Conservation (phyloP, 2,888 invertebrate species). For the Octonoba sinensis region DNA sequence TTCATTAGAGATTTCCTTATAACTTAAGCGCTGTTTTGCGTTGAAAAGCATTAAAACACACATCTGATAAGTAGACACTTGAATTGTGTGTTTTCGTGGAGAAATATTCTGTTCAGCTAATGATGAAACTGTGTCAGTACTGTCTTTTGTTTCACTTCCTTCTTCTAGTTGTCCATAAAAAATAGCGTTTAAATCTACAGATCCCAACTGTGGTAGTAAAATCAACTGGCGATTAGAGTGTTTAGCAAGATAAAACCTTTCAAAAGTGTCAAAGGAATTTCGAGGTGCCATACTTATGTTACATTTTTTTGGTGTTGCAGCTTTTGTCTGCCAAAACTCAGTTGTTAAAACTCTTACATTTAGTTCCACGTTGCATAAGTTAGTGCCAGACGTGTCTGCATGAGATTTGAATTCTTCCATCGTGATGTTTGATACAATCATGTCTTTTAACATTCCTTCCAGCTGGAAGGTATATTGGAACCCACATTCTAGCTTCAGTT, state of each 20-base stretch:
- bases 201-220: constrained; percentile 96
- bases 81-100: constrained; percentile 91
- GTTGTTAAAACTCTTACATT: constrained; percentile 97
- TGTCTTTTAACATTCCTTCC: constrained; percentile 99
- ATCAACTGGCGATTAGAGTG: constrained; percentile 98
- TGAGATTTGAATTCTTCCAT: constrained; percentile 98
- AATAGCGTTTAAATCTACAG: constrained; percentile 95
- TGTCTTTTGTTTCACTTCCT: constrained; percentile 72
- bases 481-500: constrained; percentile 97
- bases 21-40: constrained; percentile 89
- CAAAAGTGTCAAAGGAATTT: constrained; percentile 87
- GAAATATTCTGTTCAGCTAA: constrained; percentile 50
- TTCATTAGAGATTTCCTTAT: constrained; percentile 82
- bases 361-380: constrained; percentile 90
- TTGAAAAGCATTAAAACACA: constrained; percentile 95
- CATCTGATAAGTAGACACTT: constrained; percentile 94
- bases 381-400: constrained; percentile 78
- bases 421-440: constrained; percentile 97
- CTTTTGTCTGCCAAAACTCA: constrained; percentile 97
- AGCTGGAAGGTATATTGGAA: constrained; percentile 99
- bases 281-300: constrained; percentile 92
- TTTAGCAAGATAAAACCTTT: constrained; percentile 95
- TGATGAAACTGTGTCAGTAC: constrained; percentile 66
- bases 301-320: constrained; percentile 93
- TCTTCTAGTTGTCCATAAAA: constrained; percentile 84